Conservation (phyloP, 2,113 vertebrate genomes). For the Tympanuchus pallidicinctus region DNA sequence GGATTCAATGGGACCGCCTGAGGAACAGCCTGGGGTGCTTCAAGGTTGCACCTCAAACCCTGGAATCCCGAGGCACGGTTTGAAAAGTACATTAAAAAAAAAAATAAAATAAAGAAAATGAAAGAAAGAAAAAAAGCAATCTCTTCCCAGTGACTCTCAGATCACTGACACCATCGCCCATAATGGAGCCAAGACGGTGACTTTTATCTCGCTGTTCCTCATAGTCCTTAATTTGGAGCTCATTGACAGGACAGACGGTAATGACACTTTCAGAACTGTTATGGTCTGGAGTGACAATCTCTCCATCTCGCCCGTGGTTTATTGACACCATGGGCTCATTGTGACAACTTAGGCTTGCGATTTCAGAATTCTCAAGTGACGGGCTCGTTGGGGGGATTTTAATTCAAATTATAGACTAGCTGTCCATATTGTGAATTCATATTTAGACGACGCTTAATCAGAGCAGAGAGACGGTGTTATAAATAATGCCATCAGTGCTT, state of each 20-base stretch:
- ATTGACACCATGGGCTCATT: slow-evolving; percentile 74
- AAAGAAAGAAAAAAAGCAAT: background rate
- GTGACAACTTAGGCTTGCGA: slow-evolving; percentile 75
- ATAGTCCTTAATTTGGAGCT: slow-evolving; percentile 74
- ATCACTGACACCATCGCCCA: slow-evolving; percentile 68
- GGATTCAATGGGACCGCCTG: slow-evolving; percentile 46
- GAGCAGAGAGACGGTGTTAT: slow-evolving; percentile 1
- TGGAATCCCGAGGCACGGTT: slow-evolving; percentile 20
- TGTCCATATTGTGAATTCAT: slow-evolving; percentile 51
- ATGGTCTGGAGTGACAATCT: slow-evolving; percentile 75
- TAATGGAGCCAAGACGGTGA: slow-evolving; percentile 71
- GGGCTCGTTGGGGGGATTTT: slow-evolving; percentile 42
- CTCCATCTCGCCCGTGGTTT: slow-evolving; percentile 69
- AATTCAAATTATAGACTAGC: slow-evolving; percentile 65
- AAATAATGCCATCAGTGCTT: slow-evolving; percentile 31
- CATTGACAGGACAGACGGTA: slow-evolving; percentile 75
- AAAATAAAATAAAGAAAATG: background rate
- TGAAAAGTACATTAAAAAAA: slow-evolving; percentile 44
- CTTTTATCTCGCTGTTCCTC: slow-evolving; percentile 73
- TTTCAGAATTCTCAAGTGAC: slow-evolving; percentile 66
- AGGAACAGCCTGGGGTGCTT: slow-evolving; percentile 44
- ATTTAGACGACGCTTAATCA: slow-evolving; percentile 51
- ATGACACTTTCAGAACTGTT: slow-evolving; percentile 78
- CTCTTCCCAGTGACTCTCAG: slow-evolving; percentile 62
- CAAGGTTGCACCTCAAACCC: slow-evolving; percentile 50